phyloP scores from a whole-genome alignment of 1,140 invertebrate species.

The Hypsibius dujardini region DNA sequence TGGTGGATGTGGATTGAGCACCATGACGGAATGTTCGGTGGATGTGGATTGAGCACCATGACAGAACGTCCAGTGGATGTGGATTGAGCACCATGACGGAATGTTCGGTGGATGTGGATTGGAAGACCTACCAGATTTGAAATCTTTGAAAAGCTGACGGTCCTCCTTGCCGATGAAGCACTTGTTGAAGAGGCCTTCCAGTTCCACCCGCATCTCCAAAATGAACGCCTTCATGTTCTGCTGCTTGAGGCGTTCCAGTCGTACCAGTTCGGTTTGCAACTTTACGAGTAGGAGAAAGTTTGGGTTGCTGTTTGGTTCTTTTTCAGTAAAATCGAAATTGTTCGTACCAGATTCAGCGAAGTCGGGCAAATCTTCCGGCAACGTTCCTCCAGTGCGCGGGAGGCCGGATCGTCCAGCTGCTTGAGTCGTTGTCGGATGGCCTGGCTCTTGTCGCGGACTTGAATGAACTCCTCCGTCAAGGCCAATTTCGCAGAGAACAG shows the following conservation, averaged over 20 bases:
- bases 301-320: not conserved
- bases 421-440: not conserved
- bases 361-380: not conserved
- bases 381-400: not conserved
- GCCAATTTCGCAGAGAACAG: no score
- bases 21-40: no score
- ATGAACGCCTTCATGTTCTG: conserved; percentile 52
- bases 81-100: not conserved
- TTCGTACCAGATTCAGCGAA: not conserved
- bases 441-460: no score
- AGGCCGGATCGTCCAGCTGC: not conserved
- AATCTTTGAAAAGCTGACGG: conserved; percentile 39
- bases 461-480: no score
- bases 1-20: no score
- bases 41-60: no score
- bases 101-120: not conserved
- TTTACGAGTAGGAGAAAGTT: not conserved
- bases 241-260: conserved; percentile 43
- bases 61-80: not conserved
- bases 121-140: conserved; percentile 25
- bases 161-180: conserved; percentile 45
- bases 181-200: conserved; percentile 50
- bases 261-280: conserved; percentile 41
- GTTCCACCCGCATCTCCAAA: conserved; percentile 46
- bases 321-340: not conserved